Evolutionary conservation across 2,797 vertebrate species (phyloP), one percentile per base, ranked within the genome.

Genomic region (Muscicapa comitata): DNA sequence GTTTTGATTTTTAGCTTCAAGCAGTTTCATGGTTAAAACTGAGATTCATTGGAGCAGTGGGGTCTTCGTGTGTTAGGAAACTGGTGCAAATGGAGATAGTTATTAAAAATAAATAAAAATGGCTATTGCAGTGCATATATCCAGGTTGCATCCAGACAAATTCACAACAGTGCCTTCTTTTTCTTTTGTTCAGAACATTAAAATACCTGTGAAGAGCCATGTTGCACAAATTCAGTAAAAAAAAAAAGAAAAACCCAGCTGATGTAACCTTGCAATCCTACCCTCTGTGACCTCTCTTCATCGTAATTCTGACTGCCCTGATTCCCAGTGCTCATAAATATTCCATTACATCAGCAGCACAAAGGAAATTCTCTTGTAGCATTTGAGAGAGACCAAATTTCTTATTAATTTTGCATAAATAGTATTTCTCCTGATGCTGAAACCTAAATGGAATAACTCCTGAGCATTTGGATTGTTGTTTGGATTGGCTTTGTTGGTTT

Each of bases 241-340:
- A 42, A 12, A 38, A 11, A 57, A 80, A 67, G 31, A 17, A 29
- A 77, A 43, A 7, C 8, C 10, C 23, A 37, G 1, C 33, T 7
- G 3, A 17, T 14, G n/a, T 61, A 73, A 62, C 78, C 65, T 68
- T 80, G 88, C 65, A 58, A 14, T 93, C 77, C 93, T 88, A 53
- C 79, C 48, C 70, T 68, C 26, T 40, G 40, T 88, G 79, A 95
- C 78, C 93, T 88, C 62, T 38, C 53, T 38, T 90, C n/a, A 25
- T 88, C 1, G 31, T 68, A 86, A 91, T 82, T 54, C 77, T 77
- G 82, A 48, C 65, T 62, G 67, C 76, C 78, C 47, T 48, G 43
- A 73, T 93, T 96, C 92, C 96, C 86, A 91, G 6, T 35, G 85
- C 75, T 96, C 94, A 86, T 96, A 94, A 97, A 95, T 96, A 95